A percentile compares a stretch with the other conserved stretches of the same genome.
Evolutionary conservation across 2,797 vertebrate genomes (phyloP).

Genomic region (Tapera naevia): DNA sequence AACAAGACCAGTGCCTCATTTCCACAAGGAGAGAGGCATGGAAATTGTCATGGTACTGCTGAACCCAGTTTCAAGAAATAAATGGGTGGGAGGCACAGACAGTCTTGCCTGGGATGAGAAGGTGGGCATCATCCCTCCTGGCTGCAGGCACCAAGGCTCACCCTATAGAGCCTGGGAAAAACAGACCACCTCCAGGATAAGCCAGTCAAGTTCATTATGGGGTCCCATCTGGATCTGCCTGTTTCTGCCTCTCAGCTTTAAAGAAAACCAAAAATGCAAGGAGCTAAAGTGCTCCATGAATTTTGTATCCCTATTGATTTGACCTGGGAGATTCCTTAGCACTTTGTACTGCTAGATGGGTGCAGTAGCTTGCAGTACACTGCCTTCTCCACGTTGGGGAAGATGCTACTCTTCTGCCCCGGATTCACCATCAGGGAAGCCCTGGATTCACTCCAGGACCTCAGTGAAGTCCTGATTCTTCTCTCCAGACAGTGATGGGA

Average conservation of each 20-base stretch:
- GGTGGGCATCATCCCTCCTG: not conserved
- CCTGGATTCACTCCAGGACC: not conserved
- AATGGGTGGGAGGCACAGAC: not conserved
- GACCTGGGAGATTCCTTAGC: not conserved
- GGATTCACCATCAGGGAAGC: not conserved
- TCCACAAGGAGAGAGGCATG: not conserved
- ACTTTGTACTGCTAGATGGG: fast-evolving
- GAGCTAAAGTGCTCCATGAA: not conserved
- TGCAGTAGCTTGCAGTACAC: not conserved
- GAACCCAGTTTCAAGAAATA: not conserved
- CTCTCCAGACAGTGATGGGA: not conserved
- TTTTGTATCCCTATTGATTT: not conserved
- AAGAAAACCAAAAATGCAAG: not conserved
- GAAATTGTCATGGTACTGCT: not conserved
- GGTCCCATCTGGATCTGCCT: not conserved
- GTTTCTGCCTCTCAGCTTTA: not conserved
- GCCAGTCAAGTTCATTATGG: not conserved
- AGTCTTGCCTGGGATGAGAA: not conserved
- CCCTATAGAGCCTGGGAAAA: not conserved
- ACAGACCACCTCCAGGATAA: not conserved
- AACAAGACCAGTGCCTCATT: not conserved
- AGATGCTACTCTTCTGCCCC: not conserved
- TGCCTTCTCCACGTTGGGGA: not conserved
- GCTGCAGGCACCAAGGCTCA: not conserved
- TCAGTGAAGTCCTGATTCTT: not conserved